Conservation (phyloP, 2,888 invertebrate genomes). For the Alviniconcha strummeri region DNA sequence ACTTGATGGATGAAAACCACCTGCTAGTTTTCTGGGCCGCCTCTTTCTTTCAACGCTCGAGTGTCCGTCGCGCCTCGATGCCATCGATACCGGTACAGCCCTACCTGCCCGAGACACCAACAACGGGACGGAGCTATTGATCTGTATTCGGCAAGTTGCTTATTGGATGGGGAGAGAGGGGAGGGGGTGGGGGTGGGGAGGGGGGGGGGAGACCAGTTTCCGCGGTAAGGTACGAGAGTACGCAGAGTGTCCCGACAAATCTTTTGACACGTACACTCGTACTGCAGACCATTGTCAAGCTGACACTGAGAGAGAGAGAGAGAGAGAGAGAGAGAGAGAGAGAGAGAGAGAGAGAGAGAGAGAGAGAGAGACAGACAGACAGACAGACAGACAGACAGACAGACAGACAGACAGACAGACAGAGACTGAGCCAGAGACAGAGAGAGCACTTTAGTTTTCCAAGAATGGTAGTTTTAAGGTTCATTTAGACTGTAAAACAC, state of each 20-base stretch:
- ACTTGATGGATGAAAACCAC: neutral
- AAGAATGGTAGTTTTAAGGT: too few species aligned
- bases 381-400: neutral
- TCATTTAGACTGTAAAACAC: too few species aligned
- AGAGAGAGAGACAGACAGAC: neutral
- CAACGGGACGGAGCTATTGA: neutral
- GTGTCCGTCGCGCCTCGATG: too few species aligned
- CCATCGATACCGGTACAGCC: too few species aligned
- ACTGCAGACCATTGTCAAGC: neutral
- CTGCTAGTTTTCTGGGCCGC: conserved; percentile 2
- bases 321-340: neutral
- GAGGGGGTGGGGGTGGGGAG: too few species aligned
- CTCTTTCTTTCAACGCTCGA: neutral
- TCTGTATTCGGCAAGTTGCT: neutral
- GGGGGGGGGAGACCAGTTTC: neutral
- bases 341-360: neutral
- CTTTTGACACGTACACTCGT: neutral
- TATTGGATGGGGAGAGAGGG: neutral
- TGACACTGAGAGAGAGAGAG: neutral
- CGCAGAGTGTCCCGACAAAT: too few species aligned
- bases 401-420: neutral
- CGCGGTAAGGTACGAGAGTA: neutral
- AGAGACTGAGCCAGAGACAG: neutral
- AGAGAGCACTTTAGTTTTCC: too few species aligned
- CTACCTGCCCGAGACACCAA: too few species aligned